Evolutionary conservation across 2,113 vertebrate genomes (phyloP), one percentile per base, ranked within the genome.

Genomic region (Hemibagrus wyckioides): DNA sequence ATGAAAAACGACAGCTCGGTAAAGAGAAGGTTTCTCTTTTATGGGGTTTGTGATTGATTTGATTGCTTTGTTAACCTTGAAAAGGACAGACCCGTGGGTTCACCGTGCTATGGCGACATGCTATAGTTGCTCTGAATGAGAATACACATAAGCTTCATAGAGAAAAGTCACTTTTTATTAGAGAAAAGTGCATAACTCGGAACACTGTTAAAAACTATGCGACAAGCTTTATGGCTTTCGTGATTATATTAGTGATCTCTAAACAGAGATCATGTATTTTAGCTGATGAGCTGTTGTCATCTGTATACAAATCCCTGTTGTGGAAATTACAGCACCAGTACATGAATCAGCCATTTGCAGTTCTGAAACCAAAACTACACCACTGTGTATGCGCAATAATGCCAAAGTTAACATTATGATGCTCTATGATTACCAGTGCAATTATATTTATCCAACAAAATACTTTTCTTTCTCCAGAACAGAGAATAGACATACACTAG

Each of bases 41-140:
- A 75, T 80, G 86, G 86, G 88, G 65, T 88, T 92, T 94, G 87
- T 94, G 92, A 94, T 92, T 92, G 92, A 94, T 94, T 92, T 93
- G 90, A 94, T 94, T 92, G 93, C 90, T 92, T 93, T 91, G 92
- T 94, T 94, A 93, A 94, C 93, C 94, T 95, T 93, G 93, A 93
- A 82, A 88, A 87, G 91, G 91, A 90, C 83, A 48, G 69, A 61
- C n/a, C 28, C 10, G 19, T 86, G 86, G 57, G 44, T 63, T 73
- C 39, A 44, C 36, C 8, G 36, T 25, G 69, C 75, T 28, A 63
- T 52, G 36, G 52, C 33, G 52, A 90, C 82, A 80, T 85, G 81
- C 57, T n/a, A 77, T 54, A 36, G 23, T 28, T n/a, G 86, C 23
- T 80, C 52, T 89, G 86, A 84, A 88, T 86, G 61, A 84, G 84